Conservation (phyloP, 2,888 invertebrate genomes). For the Ochropacha duplaris region DNA sequence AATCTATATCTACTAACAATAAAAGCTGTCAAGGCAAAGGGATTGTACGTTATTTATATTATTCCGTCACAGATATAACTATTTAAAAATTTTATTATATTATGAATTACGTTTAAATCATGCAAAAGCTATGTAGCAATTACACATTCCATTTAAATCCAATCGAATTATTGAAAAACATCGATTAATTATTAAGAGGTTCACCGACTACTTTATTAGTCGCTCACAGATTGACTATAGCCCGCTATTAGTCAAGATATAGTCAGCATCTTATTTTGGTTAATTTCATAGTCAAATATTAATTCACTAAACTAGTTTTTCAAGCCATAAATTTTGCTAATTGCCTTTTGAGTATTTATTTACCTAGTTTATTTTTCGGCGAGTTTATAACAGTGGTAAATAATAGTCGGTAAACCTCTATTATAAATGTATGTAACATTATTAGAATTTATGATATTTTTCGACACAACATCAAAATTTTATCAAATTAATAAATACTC, state of each 20-base stretch:
- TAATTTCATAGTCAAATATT: background rate
- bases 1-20: constrained; percentile 29
- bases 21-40: constrained; percentile 61
- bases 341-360: background rate
- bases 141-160: constrained; percentile 35
- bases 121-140: constrained; percentile 52
- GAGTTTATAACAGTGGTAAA: background rate
- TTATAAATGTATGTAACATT: constrained; percentile 1
- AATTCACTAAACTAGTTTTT: background rate
- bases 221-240: background rate
- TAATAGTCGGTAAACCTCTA: background rate
- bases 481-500: constrained; percentile 16
- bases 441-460: constrained; percentile 7
- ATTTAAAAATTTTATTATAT: constrained; percentile 19
- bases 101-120: constrained; percentile 19
- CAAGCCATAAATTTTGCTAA: background rate
- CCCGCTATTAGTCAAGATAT: background rate
- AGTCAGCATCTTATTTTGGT: background rate
- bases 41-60: constrained; percentile 48
- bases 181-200: constrained; percentile 20
- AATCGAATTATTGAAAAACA: constrained; percentile 33
- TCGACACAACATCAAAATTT: constrained; percentile 28
- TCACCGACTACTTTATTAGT: background rate
- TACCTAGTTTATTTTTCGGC: background rate
- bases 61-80: constrained; percentile 30